phyloP scores from a whole-genome alignment of 2,888 invertebrate species.

The Plagodis pulveraria region DNA sequence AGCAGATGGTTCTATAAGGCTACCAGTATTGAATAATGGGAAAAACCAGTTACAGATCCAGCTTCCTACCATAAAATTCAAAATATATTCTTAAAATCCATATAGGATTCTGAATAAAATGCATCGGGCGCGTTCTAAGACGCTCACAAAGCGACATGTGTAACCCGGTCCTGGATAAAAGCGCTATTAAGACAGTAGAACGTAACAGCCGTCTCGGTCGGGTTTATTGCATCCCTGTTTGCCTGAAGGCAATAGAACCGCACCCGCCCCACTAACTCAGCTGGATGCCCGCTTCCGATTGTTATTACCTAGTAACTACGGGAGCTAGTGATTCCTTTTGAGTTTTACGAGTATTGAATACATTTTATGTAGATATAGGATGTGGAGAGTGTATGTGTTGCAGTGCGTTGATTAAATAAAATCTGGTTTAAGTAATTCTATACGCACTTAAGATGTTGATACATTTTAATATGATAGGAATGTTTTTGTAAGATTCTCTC shows the following conservation, averaged over 20 bases:
- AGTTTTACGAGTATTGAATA: constrained; percentile 14
- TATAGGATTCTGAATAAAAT: constrained; percentile 46
- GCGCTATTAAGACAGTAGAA: constrained; percentile 62
- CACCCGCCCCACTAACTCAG: constrained; percentile 62
- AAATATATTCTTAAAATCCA: constrained; percentile 4
- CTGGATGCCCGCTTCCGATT: constrained; percentile 69
- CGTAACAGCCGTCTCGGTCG: constrained; percentile 63
- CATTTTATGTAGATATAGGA: neutral
- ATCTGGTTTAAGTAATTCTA: too few species aligned
- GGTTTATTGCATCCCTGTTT: constrained; percentile 81
- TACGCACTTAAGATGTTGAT: too few species aligned
- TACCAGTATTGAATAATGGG: neutral
- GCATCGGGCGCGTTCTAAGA: constrained; percentile 41
- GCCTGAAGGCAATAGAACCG: constrained; percentile 68
- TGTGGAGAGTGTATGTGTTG: too few species aligned
- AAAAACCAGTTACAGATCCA: too few species aligned
- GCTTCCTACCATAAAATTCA: too few species aligned
- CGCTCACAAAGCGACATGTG: constrained; percentile 62
- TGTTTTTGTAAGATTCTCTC: too few species aligned
- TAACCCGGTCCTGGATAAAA: constrained; percentile 61
- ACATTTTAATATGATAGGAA: too few species aligned
- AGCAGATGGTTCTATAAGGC: too few species aligned
- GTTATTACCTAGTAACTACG: constrained; percentile 67
- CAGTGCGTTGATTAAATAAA: too few species aligned
- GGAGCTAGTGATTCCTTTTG: constrained; percentile 24